phyloP scores from a whole-genome alignment of 2,113 vertebrate genomes.

The Leuciscus idus region DNA sequence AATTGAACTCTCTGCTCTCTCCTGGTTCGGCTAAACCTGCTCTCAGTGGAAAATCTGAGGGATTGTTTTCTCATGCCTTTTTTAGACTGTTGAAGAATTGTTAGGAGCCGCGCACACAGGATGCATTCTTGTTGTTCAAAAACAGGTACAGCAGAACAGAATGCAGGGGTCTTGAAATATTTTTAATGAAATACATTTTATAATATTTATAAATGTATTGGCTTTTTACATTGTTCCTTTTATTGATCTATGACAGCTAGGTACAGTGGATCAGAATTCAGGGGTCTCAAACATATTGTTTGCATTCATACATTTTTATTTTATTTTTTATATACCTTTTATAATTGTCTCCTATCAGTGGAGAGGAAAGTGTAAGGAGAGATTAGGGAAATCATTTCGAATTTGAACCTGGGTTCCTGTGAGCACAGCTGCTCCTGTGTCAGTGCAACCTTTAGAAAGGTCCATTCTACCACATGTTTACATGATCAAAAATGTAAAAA shows the following conservation, averaged over 20 bases:
- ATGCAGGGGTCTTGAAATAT: background rate
- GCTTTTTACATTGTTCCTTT: too few relatives aligned
- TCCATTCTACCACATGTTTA: background rate
- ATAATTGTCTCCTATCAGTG: too few relatives aligned
- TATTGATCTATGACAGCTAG: too few relatives aligned
- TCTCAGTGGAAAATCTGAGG: background rate
- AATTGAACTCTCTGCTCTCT: background rate
- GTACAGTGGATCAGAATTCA: too few relatives aligned
- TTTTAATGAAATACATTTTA: too few relatives aligned
- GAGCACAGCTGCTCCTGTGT: background rate
- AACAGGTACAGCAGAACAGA: background rate
- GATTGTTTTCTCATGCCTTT: background rate
- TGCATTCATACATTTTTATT: too few relatives aligned
- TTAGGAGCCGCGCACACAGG: background rate
- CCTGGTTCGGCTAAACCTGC: background rate
- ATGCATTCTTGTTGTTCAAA: background rate
- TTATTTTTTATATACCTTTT: too few relatives aligned
- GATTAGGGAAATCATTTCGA: background rate
- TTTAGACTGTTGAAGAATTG: background rate
- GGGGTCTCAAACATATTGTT: too few relatives aligned
- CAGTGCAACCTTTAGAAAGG: background rate
- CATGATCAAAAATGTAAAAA: background rate
- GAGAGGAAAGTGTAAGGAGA: background rate
- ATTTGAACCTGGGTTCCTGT: background rate
- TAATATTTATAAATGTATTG: too few relatives aligned